Conservation (phyloP, 2,113 vertebrate species). For the Poecilia latipinna region DNA sequence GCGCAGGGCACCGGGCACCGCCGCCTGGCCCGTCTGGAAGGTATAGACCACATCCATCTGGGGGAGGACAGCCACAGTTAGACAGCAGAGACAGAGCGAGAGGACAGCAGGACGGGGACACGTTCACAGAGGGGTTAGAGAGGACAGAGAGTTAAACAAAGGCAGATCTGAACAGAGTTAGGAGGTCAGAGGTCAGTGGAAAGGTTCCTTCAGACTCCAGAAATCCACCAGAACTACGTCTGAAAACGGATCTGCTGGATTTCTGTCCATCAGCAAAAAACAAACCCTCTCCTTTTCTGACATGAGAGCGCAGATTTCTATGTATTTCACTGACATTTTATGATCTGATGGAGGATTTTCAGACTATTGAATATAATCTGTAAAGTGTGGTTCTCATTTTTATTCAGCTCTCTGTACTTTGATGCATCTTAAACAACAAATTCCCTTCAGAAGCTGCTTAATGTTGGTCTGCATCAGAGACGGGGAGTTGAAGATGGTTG, state of each 20-base stretch:
- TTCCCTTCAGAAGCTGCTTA: too few species aligned
- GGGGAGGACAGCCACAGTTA: slow-evolving; percentile 89
- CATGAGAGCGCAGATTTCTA: neutral
- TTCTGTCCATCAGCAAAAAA: neutral
- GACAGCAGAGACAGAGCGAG: slow-evolving; percentile 47
- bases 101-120: slow-evolving; percentile 41
- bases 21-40: slow-evolving; percentile 96
- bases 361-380: neutral
- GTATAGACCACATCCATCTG: slow-evolving; percentile 99
- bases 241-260: neutral
- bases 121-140: slow-evolving; percentile 14
- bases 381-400: too few species aligned
- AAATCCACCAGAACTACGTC: neutral
- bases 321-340: neutral
- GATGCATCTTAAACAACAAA: too few species aligned
- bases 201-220: neutral
- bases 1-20: slow-evolving; percentile 94
- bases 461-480: too few species aligned
- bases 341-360: neutral
- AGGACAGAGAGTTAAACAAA: neutral
- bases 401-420: too few species aligned
- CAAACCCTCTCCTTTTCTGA: too few species aligned
- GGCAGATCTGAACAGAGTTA: neutral
- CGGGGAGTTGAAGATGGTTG: too few species aligned
- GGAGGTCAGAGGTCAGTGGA: neutral